Conservation (phyloP, 2,113 vertebrate species). For the Amphilophus citrinellus region DNA sequence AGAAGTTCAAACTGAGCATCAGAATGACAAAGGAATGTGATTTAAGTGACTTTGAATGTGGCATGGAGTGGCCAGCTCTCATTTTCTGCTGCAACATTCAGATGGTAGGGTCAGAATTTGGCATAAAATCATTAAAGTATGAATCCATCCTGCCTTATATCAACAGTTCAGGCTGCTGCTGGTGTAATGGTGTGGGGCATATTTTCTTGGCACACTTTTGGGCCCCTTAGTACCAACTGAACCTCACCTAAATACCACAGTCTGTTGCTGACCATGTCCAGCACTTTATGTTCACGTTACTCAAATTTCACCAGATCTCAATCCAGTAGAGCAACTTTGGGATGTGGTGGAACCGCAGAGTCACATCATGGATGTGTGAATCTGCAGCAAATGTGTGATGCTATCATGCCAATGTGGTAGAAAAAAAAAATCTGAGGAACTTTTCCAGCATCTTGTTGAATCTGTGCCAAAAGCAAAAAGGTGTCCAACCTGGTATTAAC, state of each 20-base stretch:
- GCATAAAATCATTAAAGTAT: not conserved
- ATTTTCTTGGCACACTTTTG: not conserved
- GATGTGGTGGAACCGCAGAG: not conserved
- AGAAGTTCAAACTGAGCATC: not conserved
- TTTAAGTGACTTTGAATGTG: not conserved
- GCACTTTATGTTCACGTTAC: not conserved
- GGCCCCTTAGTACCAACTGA: not conserved
- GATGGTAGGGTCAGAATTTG: not conserved
- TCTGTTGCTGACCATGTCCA: not conserved
- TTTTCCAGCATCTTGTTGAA: too few species aligned
- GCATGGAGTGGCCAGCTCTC: not conserved
- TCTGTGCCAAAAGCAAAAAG: too few species aligned
- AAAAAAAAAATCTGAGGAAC: not conserved
- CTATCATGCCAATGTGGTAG: not conserved
- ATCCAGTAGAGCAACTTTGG: not conserved
- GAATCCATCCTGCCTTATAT: not conserved
- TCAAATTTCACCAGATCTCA: constrained; percentile 1
- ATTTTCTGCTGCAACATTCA: not conserved
- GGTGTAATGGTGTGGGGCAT: not conserved
- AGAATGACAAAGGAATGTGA: not conserved
- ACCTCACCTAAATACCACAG: not conserved
- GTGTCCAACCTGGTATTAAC: too few species aligned
- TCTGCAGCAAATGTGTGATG: too few species aligned
- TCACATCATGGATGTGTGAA: too few species aligned
- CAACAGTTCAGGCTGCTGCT: not conserved